phyloP scores from a whole-genome alignment of 1,140 invertebrate genomes.

The Odontomachus brunneus region DNA sequence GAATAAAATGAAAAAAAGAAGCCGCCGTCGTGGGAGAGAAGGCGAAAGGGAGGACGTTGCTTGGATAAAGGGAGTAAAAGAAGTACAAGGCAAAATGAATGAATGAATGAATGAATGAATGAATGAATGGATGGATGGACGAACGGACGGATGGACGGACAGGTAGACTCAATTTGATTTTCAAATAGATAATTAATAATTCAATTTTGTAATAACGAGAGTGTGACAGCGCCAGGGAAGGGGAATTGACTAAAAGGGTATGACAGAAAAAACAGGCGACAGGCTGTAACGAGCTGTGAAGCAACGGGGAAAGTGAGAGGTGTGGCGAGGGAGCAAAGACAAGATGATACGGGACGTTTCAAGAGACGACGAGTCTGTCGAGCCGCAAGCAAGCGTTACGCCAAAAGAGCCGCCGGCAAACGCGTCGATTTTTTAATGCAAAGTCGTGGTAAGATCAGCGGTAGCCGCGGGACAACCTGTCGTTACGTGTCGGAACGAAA shows the following conservation, averaged over 20 bases:
- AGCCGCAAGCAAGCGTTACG: neutral
- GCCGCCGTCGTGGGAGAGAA: too few relatives aligned
- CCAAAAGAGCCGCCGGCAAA: slow-evolving; percentile 14
- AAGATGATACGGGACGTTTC: slow-evolving; percentile 6
- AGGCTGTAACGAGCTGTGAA: neutral
- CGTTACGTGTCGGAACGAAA: slow-evolving; percentile 42
- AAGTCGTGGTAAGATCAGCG: neutral
- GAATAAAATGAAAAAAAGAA: slow-evolving; percentile 74
- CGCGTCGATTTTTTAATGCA: slow-evolving; percentile 3
- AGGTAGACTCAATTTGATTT: neutral
- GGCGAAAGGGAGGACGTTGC: too few relatives aligned
- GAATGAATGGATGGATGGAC: neutral
- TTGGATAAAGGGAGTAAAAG: neutral
- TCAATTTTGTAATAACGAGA: slow-evolving; percentile 11
- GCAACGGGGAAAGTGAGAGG: neutral
- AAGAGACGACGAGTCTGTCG: slow-evolving; percentile 17
- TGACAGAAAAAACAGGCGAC: slow-evolving; percentile 14
- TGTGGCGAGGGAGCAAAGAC: neutral
- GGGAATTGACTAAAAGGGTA: neutral
- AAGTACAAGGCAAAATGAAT: neutral
- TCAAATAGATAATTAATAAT: slow-evolving; percentile 17
- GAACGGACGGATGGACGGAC: too few relatives aligned
- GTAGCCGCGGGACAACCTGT: slow-evolving; percentile 28
- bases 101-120: neutral
- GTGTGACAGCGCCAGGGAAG: neutral